A percentile compares a stretch with the other conserved stretches of the same genome.
phyloP scores from a whole-genome alignment of 2,797 vertebrate species.

The Catamblyrhynchus diadema region DNA sequence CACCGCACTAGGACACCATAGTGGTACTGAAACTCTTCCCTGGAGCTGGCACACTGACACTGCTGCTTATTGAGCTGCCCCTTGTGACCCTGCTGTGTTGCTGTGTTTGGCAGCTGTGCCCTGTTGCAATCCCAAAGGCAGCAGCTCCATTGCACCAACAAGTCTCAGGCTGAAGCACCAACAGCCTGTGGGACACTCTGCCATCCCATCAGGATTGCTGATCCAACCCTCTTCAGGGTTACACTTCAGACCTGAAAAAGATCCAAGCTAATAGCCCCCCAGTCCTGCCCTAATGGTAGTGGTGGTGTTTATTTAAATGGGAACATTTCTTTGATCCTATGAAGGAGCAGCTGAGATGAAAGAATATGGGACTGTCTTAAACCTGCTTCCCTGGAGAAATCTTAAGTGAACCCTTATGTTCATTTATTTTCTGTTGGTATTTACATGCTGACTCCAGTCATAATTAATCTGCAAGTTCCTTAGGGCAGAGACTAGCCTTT shows the following conservation, averaged over 20 bases:
- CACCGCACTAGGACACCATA: background rate
- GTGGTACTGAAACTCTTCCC: background rate
- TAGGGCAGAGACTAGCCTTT: conserved; percentile 46
- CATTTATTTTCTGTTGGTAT: conserved; percentile 43
- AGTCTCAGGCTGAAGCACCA: background rate
- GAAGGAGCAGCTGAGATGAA: background rate
- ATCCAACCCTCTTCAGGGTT: background rate
- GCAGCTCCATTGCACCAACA: background rate
- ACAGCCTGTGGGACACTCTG: rapidly evolving
- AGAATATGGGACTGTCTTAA: conserved; percentile 11
- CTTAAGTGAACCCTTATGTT: conserved; percentile 31
- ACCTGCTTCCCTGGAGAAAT: conserved; percentile 28
- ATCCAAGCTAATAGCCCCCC: background rate
- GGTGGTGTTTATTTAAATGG: background rate
- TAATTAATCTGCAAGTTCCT: conserved; percentile 50
- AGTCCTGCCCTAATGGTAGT: background rate
- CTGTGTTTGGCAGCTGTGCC: background rate
- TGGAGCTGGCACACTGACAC: background rate
- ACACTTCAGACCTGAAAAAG: background rate
- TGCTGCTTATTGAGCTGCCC: background rate
- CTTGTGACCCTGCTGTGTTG: background rate
- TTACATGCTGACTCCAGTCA: conserved; percentile 7
- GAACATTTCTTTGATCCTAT: background rate
- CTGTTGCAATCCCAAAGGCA: background rate
- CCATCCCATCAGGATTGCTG: background rate